A percentile compares a stretch with the other conserved stretches of the same genome.
These are phyloP conservation scores for Butorides virescens DNA, from an alignment of 2,113 vertebrate species.

Conservation along the genomic window DNA sequence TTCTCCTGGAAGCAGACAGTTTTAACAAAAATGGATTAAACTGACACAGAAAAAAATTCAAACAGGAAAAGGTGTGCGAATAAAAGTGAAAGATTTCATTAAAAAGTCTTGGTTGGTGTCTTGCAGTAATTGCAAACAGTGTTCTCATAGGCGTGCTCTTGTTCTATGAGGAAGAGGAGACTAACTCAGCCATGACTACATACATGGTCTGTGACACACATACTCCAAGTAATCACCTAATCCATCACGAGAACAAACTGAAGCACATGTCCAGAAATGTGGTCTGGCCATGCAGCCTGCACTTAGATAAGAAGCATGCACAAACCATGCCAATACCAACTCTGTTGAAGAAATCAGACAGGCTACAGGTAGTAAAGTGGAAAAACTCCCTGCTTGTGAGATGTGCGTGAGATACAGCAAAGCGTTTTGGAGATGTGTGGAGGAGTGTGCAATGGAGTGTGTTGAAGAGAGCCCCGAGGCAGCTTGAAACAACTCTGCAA, in stretches of 20 bases:
- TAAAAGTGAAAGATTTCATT: background rate
- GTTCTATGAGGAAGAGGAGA: background rate
- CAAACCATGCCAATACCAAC: background rate
- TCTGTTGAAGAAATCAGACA: background rate
- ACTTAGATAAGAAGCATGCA: background rate
- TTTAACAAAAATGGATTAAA: background rate
- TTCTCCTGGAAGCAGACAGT: background rate
- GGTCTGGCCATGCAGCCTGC: background rate
- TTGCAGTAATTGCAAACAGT: background rate
- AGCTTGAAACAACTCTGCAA: background rate
- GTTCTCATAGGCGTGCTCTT: background rate
- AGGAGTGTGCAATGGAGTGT: background rate
- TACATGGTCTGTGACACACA: background rate
- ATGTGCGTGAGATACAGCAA: background rate
- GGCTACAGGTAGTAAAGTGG: background rate
- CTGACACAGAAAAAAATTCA: background rate
- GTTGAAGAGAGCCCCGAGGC: background rate
- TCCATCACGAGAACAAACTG: background rate
- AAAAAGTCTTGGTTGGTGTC: background rate
- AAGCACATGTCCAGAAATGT: background rate
- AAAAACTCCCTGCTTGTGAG: background rate
- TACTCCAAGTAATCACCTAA: background rate
- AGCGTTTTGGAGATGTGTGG: accelerated
- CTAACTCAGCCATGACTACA: background rate
- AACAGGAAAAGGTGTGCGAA: background rate